Evolutionary conservation across 2,113 vertebrate genomes (phyloP), one percentile per base, ranked within the genome.

Genomic region (Pipa parva): DNA sequence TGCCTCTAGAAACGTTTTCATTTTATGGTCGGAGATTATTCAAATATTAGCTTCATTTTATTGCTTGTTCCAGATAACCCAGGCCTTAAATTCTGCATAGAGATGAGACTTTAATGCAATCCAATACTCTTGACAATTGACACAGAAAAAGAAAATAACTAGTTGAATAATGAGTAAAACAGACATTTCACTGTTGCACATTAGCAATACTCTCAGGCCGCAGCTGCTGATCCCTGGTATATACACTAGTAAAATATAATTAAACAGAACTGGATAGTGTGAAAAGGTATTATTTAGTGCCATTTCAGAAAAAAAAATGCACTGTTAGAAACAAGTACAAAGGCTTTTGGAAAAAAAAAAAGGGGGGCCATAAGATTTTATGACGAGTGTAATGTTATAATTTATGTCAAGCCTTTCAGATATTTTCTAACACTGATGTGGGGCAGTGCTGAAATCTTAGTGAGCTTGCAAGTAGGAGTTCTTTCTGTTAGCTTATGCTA

Each of bases 351-450:
- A 87, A 88, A 87, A 87, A 74, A 75, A 81, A n/a, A n/a, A n/a
- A n/a, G n/a, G n/a, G n/a, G n/a, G n/a, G 80, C 67, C 79, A 63
- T 92, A 88, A 92, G 88, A 83, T 80, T 92, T 90, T 90, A 91
- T 90, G 88, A 90, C 82, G 85, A 91, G 88, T 88, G 87, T 90
- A 88, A 89, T 82, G 79, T 83, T 81, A 80, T 86, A 91, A 92
- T 88, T 88, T 85, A 89, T 89, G 82, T 90, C 84, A 88, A 89
- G 74, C 80, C 75, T 82, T 85, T 75, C 74, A 77, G 75, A 75
- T 81, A 85, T 77, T 85, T 36, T 84, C 79, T 83, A 77, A 79
- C 29, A 36, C 78, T 83, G 87, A 87, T 80, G 81, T 78, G 88
- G 82, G 87, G 73, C 82, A 87, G 81, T 79, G 70, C 77, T 55